Evolutionary conservation across 2,113 vertebrate species (phyloP).

Genomic region (Cyprinodon brontotheroides): DNA sequence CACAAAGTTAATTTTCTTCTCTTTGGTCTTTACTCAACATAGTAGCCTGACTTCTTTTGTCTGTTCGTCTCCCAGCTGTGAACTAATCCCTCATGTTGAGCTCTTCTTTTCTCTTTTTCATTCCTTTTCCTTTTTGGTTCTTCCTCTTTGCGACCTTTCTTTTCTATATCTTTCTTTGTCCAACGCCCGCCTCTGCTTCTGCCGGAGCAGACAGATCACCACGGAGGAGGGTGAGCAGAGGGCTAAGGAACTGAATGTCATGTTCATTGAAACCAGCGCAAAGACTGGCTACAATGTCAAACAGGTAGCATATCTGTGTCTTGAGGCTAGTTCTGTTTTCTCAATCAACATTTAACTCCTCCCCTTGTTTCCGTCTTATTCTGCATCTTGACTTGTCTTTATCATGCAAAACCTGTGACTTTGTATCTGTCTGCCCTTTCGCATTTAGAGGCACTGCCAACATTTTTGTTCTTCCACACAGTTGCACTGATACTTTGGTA

Average conservation of each 20-base stretch:
- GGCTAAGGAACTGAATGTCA: slow-evolving; percentile 96
- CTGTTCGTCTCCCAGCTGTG: slow-evolving; percentile 43
- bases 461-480: slow-evolving; percentile 22
- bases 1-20: slow-evolving; percentile 38
- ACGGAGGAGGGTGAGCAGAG: slow-evolving; percentile 94
- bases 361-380: slow-evolving; percentile 23
- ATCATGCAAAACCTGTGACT: background rate
- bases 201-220: slow-evolving; percentile 90
- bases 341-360: slow-evolving; percentile 14
- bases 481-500: background rate
- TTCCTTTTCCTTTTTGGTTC: slow-evolving; percentile 39
- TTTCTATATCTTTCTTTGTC: slow-evolving; percentile 57
- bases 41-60: slow-evolving; percentile 49
- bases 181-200: slow-evolving; percentile 59
- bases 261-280: slow-evolving; percentile 97
- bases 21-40: slow-evolving; percentile 53
- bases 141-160: slow-evolving; percentile 53
- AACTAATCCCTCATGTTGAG: slow-evolving; percentile 74
- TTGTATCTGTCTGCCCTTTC: slow-evolving; percentile 9
- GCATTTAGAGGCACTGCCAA: slow-evolving; percentile 28
- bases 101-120: slow-evolving; percentile 58
- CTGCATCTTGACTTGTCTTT: slow-evolving; percentile 25
- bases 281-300: slow-evolving; percentile 97
- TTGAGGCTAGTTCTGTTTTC: slow-evolving; percentile 50
- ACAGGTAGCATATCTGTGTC: slow-evolving; percentile 84